Percentiles rank a stretch among this genome's conserved stretches.
Evolutionary conservation across 2,113 vertebrate genomes (phyloP).

Genomic region (Todiramphus chloris): DNA sequence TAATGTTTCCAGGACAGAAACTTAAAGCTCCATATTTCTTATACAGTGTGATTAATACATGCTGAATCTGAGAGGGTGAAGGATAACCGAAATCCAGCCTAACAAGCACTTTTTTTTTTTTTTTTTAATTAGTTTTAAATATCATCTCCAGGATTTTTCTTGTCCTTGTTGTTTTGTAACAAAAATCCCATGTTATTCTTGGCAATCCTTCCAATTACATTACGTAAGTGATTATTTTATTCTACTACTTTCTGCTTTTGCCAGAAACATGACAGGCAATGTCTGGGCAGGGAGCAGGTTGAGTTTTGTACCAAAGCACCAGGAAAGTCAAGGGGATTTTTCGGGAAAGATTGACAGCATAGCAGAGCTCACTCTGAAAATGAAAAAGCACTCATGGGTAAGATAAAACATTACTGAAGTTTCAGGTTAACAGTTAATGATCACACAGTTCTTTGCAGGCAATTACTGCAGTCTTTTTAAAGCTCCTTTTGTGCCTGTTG

Average conservation of each 20-base stretch:
- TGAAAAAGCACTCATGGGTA: constrained; percentile 31
- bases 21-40: not conserved
- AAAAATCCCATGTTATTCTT: not conserved
- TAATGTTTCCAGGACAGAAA: not conserved
- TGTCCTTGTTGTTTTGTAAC: not conserved
- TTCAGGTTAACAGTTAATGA: constrained; percentile 65
- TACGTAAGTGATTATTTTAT: not conserved
- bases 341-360: not conserved
- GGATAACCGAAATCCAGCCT: not conserved
- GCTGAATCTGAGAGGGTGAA: not conserved
- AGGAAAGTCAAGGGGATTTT: not conserved
- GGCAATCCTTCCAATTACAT: not conserved
- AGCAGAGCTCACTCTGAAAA: not conserved
- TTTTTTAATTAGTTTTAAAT: not conserved
- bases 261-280: not conserved
- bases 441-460: constrained; percentile 20
- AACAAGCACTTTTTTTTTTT: rapidly evolving
- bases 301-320: not conserved
- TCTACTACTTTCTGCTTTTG: not conserved
- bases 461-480: constrained; percentile 49
- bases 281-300: not conserved
- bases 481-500: not conserved
- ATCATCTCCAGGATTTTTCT: not conserved
- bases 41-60: not conserved
- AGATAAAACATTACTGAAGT: constrained; percentile 54